Conservation (phyloP, 2,113 vertebrate species). For the Hippocampus guttulatus region DNA sequence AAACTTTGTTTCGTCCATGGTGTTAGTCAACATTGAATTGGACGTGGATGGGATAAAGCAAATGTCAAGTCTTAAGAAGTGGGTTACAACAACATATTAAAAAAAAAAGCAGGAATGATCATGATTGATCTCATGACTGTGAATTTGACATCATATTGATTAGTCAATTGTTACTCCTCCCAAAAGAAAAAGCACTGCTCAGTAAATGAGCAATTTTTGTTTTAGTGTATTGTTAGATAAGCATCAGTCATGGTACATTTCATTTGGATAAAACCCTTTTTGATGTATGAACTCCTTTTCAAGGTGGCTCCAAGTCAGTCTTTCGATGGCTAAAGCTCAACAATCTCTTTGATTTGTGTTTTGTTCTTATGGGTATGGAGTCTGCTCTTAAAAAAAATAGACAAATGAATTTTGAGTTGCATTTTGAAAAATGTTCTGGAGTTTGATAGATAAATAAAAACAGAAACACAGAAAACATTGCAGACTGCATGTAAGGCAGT, state of each 20-base stretch:
- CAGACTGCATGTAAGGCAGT: not conserved
- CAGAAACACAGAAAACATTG: not conserved
- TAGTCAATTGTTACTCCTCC: not conserved
- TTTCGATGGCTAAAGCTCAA: not conserved
- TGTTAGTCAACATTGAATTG: slow-evolving; percentile 46
- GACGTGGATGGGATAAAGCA: slow-evolving; percentile 51
- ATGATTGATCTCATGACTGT: not conserved
- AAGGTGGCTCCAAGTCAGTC: not conserved
- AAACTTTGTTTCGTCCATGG: slow-evolving; percentile 45
- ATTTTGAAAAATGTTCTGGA: no score
- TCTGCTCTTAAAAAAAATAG: not conserved
- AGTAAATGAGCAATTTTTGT: not conserved
- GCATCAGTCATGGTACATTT: not conserved
- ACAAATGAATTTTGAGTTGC: no score
- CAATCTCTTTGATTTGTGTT: not conserved
- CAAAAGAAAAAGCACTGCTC: not conserved
- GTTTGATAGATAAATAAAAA: not conserved
- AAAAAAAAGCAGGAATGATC: not conserved
- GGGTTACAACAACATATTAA: slow-evolving; percentile 39
- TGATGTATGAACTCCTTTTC: not conserved
- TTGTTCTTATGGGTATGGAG: not conserved
- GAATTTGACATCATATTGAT: not conserved
- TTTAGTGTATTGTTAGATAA: not conserved
- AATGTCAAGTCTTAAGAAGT: slow-evolving; percentile 44
- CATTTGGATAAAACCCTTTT: not conserved